A percentile compares a stretch with the other conserved stretches of the same genome.
Evolutionary conservation across 2,797 vertebrate genomes (phyloP).

Genomic region (Sebastes ruberrimus): DNA sequence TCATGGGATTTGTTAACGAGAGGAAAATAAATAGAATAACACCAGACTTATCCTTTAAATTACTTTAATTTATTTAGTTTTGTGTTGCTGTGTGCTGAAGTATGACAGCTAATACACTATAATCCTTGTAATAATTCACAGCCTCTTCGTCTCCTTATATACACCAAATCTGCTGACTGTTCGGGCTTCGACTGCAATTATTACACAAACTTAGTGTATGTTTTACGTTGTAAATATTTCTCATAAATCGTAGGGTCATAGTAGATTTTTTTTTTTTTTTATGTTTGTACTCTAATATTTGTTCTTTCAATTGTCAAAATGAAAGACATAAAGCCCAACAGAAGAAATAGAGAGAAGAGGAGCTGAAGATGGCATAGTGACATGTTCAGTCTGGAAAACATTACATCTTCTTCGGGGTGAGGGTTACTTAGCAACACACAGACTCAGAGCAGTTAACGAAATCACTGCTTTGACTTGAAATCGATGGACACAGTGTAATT

Average conservation of each 20-base stretch:
- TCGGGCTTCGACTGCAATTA: not conserved
- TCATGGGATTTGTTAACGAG: not conserved
- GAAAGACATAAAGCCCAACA: not conserved
- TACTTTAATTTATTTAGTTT: not conserved
- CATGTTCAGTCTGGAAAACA: not conserved
- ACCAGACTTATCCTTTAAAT: not conserved
- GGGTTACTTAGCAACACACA: slow-evolving; percentile 32
- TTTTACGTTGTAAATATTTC: not conserved
- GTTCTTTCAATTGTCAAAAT: not conserved
- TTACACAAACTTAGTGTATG: not conserved
- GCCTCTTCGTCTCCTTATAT: not conserved
- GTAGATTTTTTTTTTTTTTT: not conserved
- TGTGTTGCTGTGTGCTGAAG: not conserved
- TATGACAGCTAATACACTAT: not conserved
- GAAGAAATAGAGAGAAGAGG: not conserved
- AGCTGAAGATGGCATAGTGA: not conserved
- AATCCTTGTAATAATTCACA: not conserved
- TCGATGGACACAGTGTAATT: slow-evolving; percentile 45
- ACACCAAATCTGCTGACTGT: not conserved
- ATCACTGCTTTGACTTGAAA: slow-evolving; percentile 43
- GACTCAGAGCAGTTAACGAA: slow-evolving; percentile 22
- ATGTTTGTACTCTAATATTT: not conserved
- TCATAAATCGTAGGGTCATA: not conserved
- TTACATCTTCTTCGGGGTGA: not conserved
- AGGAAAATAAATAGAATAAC: not conserved